phyloP scores from a whole-genome alignment of 2,113 vertebrate genomes.

The Panurus biarmicus region DNA sequence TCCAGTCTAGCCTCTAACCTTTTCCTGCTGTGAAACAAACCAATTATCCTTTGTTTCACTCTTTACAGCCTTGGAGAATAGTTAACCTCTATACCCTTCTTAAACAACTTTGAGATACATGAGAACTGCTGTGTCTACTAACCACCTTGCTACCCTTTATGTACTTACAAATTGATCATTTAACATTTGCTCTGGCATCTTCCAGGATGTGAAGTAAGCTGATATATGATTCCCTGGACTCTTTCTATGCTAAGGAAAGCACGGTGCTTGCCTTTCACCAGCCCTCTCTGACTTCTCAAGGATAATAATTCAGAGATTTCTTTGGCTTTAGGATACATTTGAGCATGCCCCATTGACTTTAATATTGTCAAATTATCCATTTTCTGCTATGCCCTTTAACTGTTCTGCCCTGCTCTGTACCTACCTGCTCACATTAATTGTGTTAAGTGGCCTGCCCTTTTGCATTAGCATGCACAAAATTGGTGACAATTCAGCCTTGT shows the following conservation, averaged over 20 bases:
- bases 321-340: background rate
- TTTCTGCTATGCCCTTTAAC: background rate
- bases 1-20: background rate
- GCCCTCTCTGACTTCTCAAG: background rate
- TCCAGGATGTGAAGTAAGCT: background rate
- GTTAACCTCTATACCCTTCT: background rate
- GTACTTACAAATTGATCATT: background rate
- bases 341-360: background rate
- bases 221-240: background rate
- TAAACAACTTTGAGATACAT: background rate
- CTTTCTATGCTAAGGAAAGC: background rate
- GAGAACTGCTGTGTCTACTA: background rate
- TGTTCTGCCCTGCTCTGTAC: background rate
- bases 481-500: background rate
- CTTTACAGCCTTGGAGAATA: background rate
- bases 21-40: background rate
- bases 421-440: background rate
- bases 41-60: background rate
- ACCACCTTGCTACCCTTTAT: background rate
- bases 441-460: background rate
- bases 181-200: background rate
- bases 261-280: background rate
- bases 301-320: background rate
- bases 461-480: background rate
- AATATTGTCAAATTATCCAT: background rate